Evolutionary conservation across 1,140 invertebrate genomes (phyloP), one percentile per base, ranked within the genome.

Genomic region (Dinoponera quadriceps): DNA sequence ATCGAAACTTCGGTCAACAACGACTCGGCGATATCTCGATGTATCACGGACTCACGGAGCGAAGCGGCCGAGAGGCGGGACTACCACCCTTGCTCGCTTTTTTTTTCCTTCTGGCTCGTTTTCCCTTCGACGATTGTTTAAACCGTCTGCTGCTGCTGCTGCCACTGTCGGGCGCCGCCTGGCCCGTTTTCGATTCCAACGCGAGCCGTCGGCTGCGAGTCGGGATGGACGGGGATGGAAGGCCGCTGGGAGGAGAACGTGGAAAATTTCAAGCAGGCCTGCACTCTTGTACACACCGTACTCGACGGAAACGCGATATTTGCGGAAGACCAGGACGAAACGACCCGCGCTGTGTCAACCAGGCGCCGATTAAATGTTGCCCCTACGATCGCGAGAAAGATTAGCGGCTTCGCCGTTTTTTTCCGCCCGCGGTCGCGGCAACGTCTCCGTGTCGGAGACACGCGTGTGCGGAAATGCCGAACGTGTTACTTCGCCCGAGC

Each of bases 1-100:
- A 90, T 90, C 85, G 87, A 90, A 89, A 91, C 88, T 91, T 91
- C 89, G 89, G 90, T 91, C 90, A 91, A 91, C 90, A 91, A 90
- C 88, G 88, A 89, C 87, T 89, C 87, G 69, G 57, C 86, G 87
- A 86, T 88, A 88, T 89, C 86, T 90, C 90, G 84, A 89, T 86
- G 89, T 88, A 91, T 88, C 85, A 85, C 85, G 75, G 75, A 78
- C 75, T 78, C 75, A 57, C 63, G 75, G 51, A 69, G 22, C 75
- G 87, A 77, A 85, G 83, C 80, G 85, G 85, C 85, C 86, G 68
- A 73, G 82, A 82, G 81, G 71, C 66, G 80, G 80, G 86, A 87
- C 75, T 84, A 89, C 75, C 80, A 89, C 75, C 80, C 72, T 60
- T 59, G 51, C 66, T 85, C 82, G 44, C 20, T 74, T 77, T 77